phyloP scores from a whole-genome alignment of 1,140 invertebrate species.

The Dryas iulia region DNA sequence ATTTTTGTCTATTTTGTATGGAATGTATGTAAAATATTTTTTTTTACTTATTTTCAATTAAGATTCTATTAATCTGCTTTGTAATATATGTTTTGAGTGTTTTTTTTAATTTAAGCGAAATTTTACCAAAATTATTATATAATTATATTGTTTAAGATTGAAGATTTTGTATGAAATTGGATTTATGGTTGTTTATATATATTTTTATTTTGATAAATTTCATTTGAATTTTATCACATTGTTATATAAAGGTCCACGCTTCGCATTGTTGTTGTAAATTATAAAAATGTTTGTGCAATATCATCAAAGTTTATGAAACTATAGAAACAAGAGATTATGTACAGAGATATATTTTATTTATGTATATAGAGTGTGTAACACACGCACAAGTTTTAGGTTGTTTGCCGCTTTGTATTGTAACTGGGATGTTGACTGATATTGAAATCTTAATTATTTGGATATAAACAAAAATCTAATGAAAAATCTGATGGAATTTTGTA shows the following conservation, averaged over 20 bases:
- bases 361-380: not conserved
- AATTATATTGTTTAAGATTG: not conserved
- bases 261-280: not conserved
- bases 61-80: not conserved
- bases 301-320: slow-evolving; percentile 4
- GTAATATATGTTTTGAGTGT: not conserved
- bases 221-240: not conserved
- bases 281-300: slow-evolving; percentile 8
- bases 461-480: not conserved
- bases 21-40: not conserved
- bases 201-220: not conserved
- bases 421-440: not conserved
- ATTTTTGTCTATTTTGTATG: not conserved
- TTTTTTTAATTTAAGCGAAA: not conserved
- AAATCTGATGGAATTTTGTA: too few relatives aligned
- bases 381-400: not conserved
- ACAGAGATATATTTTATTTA: not conserved
- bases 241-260: not conserved
- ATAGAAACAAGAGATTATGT: not conserved
- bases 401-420: not conserved
- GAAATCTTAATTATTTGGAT: not conserved
- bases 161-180: not conserved
- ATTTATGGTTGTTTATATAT: not conserved
- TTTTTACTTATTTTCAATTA: not conserved
- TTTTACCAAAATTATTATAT: not conserved